A percentile compares a stretch with the other conserved stretches of the same genome.
phyloP scores from a whole-genome alignment of 2,888 invertebrate species.

The Heliconius erato region DNA sequence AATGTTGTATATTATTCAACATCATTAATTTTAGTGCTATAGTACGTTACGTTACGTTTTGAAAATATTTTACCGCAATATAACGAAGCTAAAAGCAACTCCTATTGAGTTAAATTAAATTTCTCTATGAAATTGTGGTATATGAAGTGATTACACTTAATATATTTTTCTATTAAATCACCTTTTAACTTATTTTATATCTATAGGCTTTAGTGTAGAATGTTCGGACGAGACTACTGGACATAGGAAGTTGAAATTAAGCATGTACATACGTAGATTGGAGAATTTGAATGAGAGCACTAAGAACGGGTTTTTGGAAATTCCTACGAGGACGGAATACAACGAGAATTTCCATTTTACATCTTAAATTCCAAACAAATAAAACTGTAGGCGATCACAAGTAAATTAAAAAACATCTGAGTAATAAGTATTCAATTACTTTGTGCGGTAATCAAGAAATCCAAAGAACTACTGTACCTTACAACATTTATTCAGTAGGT shows the following conservation, averaged over 20 bases:
- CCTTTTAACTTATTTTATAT: not conserved
- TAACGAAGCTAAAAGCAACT: constrained; percentile 4
- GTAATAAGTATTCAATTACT: not conserved
- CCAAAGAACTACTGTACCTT: not conserved
- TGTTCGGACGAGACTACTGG: no score
- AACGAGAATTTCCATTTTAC: not conserved
- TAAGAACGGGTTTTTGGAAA: not conserved
- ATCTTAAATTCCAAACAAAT: not conserved
- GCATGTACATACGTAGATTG: no score
- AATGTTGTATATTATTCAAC: constrained; percentile 35
- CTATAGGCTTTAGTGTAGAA: no score
- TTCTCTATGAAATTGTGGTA: not conserved
- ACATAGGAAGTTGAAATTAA: no score
- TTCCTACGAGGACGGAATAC: no score
- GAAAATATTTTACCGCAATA: not conserved
- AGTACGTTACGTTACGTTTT: not conserved
- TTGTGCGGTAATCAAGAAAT: not conserved
- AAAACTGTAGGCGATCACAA: not conserved
- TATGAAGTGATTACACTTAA: no score
- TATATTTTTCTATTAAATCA: no score
- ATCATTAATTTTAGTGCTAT: constrained; percentile 30
- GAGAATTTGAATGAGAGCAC: not conserved
- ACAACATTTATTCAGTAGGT: not conserved
- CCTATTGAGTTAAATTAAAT: not conserved
- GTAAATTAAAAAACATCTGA: not conserved